Evolutionary conservation across 2,113 vertebrate species (phyloP).

Genomic region (Columbina picui): DNA sequence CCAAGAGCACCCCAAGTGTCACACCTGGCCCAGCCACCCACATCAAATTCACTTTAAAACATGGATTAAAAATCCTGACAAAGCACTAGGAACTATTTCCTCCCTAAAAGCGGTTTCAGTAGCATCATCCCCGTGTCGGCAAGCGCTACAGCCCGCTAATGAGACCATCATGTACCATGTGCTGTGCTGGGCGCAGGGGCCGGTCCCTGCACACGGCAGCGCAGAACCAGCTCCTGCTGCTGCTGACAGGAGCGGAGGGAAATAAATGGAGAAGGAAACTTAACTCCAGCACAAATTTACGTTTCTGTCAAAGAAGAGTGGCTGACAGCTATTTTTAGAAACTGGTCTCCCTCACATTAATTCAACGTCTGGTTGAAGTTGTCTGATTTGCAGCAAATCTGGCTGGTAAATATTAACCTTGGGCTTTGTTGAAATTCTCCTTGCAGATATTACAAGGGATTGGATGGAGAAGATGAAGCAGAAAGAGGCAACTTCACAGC

Average conservation of each 20-base stretch:
- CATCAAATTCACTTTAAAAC: background rate
- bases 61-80: background rate
- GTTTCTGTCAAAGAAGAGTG: slow-evolving; percentile 58
- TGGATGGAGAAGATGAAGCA: slow-evolving; percentile 14
- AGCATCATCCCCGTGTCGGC: fast-evolving
- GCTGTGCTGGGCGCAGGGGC: background rate
- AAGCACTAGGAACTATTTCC: background rate
- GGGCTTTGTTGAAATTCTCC: slow-evolving; percentile 69
- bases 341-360: slow-evolving; percentile 56
- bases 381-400: slow-evolving; percentile 66
- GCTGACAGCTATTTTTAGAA: slow-evolving; percentile 63
- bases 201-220: background rate
- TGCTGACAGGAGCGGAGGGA: background rate
- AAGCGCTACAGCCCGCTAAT: background rate
- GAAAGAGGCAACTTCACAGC: slow-evolving; percentile 7
- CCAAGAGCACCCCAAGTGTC: background rate
- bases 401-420: slow-evolving; percentile 76
- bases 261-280: slow-evolving; percentile 38
- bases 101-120: background rate
- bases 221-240: background rate
- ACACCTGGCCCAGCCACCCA: background rate
- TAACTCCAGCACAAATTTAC: background rate
- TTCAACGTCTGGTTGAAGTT: slow-evolving; percentile 52
- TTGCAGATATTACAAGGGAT: slow-evolving; percentile 40
- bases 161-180: fast-evolving